A percentile compares a stretch with the other conserved stretches of the same genome.
phyloP scores from a whole-genome alignment of 2,113 vertebrate species.

The Thymallus thymallus region DNA sequence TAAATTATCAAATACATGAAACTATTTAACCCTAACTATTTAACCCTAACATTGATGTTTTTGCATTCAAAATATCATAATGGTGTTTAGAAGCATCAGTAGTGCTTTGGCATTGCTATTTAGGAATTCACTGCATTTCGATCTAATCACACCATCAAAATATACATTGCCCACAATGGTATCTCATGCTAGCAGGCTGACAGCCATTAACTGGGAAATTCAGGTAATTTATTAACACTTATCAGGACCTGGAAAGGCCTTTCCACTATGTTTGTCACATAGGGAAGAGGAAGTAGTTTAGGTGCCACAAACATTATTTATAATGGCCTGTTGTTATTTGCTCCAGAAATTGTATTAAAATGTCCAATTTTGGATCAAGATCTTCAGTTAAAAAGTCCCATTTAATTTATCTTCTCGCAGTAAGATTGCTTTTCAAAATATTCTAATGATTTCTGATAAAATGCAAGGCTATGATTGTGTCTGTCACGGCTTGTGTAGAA shows the following conservation, averaged over 20 bases:
- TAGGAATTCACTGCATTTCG: constrained; percentile 92
- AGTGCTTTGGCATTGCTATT: constrained; percentile 84
- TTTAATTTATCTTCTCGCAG: constrained; percentile 70
- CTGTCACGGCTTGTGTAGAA: no score
- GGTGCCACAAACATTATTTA: constrained; percentile 92
- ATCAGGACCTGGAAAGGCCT: constrained; percentile 89
- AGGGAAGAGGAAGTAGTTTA: constrained; percentile 80
- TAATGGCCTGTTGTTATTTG: constrained; percentile 87
- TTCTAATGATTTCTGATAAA: no score
- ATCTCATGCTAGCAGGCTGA: constrained; percentile 90
- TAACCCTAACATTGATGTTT: no score
- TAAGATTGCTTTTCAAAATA: no score
- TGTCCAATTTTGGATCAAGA: constrained; percentile 87
- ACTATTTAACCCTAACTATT: no score
- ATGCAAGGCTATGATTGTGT: no score
- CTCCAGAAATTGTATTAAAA: constrained; percentile 91
- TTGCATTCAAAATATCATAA: no score
- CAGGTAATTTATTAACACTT: constrained; percentile 95
- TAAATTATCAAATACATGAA: no score
- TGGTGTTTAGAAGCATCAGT: constrained; percentile 64
- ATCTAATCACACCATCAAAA: constrained; percentile 96
- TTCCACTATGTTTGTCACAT: constrained; percentile 87
- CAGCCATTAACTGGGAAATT: constrained; percentile 93
- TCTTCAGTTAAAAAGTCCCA: constrained; percentile 86
- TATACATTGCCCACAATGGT: constrained; percentile 95